Conservation (phyloP, 2,113 vertebrate species). For the Microcebus jonahi region DNA sequence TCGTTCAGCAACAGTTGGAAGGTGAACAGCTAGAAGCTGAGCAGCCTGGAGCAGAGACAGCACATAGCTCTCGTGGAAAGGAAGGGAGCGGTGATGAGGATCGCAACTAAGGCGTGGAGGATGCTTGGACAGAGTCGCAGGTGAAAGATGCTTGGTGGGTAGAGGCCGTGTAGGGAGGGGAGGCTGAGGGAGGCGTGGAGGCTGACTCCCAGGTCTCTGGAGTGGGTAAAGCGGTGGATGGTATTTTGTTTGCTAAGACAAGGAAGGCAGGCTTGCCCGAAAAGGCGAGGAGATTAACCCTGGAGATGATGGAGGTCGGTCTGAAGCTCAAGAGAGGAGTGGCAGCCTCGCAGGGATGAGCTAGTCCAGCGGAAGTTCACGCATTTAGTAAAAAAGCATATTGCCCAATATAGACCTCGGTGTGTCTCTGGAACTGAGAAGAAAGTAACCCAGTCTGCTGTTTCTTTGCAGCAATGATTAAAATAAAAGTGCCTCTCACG, state of each 20-base stretch:
- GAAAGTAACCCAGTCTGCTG: neutral
- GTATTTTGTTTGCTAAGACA: neutral
- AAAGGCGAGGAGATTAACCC: neutral
- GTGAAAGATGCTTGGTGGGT: neutral
- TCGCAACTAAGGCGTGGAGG: neutral
- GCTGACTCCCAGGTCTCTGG: neutral
- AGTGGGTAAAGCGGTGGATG: neutral
- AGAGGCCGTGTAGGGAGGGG: neutral
- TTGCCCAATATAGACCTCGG: neutral
- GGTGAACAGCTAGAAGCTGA: neutral
- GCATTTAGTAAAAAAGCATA: neutral
- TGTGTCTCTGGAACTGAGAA: neutral
- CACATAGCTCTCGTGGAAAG: neutral
- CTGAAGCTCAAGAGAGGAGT: neutral
- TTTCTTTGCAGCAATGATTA: neutral
- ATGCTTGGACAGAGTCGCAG: neutral
- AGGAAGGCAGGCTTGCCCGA: neutral
- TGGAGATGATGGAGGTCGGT: neutral
- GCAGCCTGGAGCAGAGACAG: neutral
- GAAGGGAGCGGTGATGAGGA: neutral
- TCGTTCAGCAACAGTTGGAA: neutral
- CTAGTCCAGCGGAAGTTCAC: neutral
- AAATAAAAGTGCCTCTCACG: neutral
- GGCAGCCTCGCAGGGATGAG: neutral
- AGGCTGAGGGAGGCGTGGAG: neutral